Evolutionary conservation across 2,888 invertebrate genomes (phyloP).

Genomic region (Dermolepida albohirtum): DNA sequence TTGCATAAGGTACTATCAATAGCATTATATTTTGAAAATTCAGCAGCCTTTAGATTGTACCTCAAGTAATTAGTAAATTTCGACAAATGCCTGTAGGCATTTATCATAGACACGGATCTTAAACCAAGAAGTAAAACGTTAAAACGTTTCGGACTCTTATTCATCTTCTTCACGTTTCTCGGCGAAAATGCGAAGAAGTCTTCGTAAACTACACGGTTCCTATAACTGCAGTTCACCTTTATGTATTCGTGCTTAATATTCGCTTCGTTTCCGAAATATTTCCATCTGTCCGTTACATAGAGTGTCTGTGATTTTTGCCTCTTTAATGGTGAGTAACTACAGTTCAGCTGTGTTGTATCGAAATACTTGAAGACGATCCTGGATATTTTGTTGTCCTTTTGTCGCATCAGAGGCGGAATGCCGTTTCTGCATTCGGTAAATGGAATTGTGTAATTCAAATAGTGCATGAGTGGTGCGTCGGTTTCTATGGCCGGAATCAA

Average conservation of each 20-base stretch:
- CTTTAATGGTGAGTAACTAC: conserved; percentile 11
- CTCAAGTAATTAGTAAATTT: conserved; percentile 25
- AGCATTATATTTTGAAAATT: conserved; percentile 22
- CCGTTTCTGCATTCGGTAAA: conserved; percentile 7
- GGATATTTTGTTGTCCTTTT: conserved; percentile 12
- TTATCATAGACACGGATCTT: conserved; percentile 8
- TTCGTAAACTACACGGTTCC: conserved; percentile 2
- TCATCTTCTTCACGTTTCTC: not conserved
- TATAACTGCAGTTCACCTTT: conserved; percentile 13
- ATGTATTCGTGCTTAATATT: not conserved
- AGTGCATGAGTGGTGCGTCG: not conserved
- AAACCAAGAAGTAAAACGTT: conserved; percentile 19
- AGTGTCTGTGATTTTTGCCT: not conserved
- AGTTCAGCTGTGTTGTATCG: conserved; percentile 5
- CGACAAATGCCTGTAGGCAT: conserved; percentile 12
- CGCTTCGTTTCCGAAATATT: conserved; percentile 1
- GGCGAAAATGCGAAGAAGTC: conserved; percentile 19
- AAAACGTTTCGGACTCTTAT: not conserved
- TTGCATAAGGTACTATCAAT: not conserved
- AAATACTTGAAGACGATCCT: conserved; percentile 24
- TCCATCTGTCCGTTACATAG: not conserved
- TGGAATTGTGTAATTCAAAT: conserved; percentile 4
- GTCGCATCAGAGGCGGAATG: conserved; percentile 7
- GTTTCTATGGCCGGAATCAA: conserved; percentile 8
- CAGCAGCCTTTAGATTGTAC: not conserved